These are phyloP conservation scores for Bombylius discolor DNA, from an alignment of 2,888 invertebrate genomes.

Conservation along the genomic window DNA sequence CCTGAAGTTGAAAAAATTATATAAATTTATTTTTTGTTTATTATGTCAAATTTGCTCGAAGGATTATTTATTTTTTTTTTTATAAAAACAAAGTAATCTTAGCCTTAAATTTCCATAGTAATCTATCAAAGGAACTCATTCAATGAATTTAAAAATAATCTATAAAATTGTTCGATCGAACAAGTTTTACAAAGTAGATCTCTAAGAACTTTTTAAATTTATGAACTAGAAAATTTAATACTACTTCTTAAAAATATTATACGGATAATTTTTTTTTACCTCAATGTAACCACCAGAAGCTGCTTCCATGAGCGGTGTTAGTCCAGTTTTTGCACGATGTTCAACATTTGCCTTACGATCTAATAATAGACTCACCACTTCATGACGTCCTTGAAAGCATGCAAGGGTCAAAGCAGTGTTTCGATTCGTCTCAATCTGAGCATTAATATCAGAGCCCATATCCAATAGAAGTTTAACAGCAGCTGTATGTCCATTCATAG, in stretches of 20 bases:
- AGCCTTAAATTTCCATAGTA: no score
- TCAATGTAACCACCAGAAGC: slow-evolving; percentile 99
- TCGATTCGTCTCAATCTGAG: slow-evolving; percentile 97
- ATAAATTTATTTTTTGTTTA: neutral
- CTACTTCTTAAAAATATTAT: no score
- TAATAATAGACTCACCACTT: slow-evolving; percentile 90
- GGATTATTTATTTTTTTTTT: no score
- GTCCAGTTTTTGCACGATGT: slow-evolving; percentile 96
- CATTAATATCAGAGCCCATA: slow-evolving; percentile 98
- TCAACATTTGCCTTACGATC: slow-evolving; percentile 98
- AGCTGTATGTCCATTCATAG: slow-evolving; percentile 96
- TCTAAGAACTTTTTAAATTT: no score
- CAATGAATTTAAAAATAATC: no score
- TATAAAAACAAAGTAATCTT: no score
- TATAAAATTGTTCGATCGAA: no score
- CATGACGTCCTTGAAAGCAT: slow-evolving; percentile 97
- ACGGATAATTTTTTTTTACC: slow-evolving; percentile 8
- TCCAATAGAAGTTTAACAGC: slow-evolving; percentile 90
- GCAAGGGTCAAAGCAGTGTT: slow-evolving; percentile 97
- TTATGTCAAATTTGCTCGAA: no score
- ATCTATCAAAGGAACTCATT: no score
- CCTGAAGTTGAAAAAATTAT: slow-evolving; percentile 28
- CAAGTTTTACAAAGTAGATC: no score
- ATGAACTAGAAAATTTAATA: no score
- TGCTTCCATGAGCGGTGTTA: slow-evolving; percentile 98